Evolutionary conservation across 2,797 vertebrate species (phyloP).

Genomic region (Bradypus variegatus): DNA sequence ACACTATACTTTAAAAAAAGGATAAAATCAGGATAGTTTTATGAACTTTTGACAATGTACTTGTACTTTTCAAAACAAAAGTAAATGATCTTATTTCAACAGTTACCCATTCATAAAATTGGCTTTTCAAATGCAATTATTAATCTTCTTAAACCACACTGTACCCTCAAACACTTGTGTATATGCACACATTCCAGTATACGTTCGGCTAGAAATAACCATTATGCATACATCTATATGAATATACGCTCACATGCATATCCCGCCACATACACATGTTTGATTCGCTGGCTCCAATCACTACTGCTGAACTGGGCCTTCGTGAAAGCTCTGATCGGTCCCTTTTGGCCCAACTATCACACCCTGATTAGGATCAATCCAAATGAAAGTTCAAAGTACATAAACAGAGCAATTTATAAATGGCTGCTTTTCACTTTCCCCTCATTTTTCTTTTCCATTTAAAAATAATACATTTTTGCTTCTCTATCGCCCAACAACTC

Average conservation of each 20-base stretch:
- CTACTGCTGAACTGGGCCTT: slow-evolving; percentile 68
- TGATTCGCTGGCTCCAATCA: slow-evolving; percentile 58
- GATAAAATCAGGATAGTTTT: not conserved
- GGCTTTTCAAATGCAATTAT: slow-evolving; percentile 47
- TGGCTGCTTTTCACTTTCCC: slow-evolving; percentile 48
- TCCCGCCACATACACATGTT: slow-evolving; percentile 32
- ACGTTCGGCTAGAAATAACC: slow-evolving; percentile 16
- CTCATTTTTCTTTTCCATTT: slow-evolving; percentile 55
- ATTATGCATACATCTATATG: not conserved
- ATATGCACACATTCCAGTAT: not conserved
- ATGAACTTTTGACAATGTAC: slow-evolving; percentile 35
- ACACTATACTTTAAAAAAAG: not conserved
- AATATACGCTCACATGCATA: slow-evolving; percentile 3
- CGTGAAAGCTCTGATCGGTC: slow-evolving; percentile 63
- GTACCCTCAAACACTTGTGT: not conserved
- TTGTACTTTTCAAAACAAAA: slow-evolving; percentile 12
- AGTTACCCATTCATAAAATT: slow-evolving; percentile 53
- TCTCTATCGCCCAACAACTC: slow-evolving; percentile 40
- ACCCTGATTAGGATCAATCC: slow-evolving; percentile 68
- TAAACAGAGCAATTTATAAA: slow-evolving; percentile 52
- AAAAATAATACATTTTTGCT: slow-evolving; percentile 56
- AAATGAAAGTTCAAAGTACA: slow-evolving; percentile 62
- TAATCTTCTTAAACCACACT: not conserved
- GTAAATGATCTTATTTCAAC: slow-evolving; percentile 37
- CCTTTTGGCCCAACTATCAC: slow-evolving; percentile 70